phyloP scores from a whole-genome alignment of 2,888 invertebrate species.

The Spicauda simplicius region DNA sequence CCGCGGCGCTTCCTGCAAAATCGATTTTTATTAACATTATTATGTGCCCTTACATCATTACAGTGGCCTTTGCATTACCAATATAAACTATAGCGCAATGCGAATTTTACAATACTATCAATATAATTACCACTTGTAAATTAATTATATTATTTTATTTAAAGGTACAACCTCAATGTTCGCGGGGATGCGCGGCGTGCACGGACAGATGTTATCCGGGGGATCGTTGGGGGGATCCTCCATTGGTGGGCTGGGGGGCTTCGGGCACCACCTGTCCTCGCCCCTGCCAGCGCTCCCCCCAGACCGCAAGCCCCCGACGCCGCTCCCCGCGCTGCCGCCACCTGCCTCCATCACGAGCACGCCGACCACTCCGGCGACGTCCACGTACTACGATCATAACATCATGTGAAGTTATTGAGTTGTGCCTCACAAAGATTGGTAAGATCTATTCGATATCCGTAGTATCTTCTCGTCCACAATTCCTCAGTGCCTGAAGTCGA shows the following conservation, averaged over 20 bases:
- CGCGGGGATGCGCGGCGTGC: slow-evolving; percentile 72
- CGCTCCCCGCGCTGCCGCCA: slow-evolving; percentile 79
- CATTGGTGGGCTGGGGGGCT: slow-evolving; percentile 66
- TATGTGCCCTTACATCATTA: too few relatives aligned
- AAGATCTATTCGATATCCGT: too few relatives aligned
- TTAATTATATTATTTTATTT: slow-evolving; percentile 36
- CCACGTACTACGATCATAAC: slow-evolving; percentile 61
- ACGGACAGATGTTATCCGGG: slow-evolving; percentile 74
- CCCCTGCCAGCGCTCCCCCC: slow-evolving; percentile 75
- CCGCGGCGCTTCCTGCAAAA: too few relatives aligned
- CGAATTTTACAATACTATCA: too few relatives aligned
- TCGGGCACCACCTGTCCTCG: slow-evolving; percentile 63
- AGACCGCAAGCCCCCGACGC: slow-evolving; percentile 86
- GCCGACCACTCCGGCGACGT: slow-evolving; percentile 71
- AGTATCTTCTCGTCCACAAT: too few relatives aligned
- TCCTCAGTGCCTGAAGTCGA: too few relatives aligned
- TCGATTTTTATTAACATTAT: too few relatives aligned
- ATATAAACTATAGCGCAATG: too few relatives aligned
- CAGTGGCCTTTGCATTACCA: too few relatives aligned
- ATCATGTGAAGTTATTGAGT: slow-evolving; percentile 44
- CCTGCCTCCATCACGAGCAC: slow-evolving; percentile 57
- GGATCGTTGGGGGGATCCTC: slow-evolving; percentile 56
- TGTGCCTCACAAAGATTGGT: background rate
- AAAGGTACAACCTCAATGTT: slow-evolving; percentile 72
- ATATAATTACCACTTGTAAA: too few relatives aligned